Evolutionary conservation across 2,888 invertebrate species (phyloP).

Genomic region (Polyommatus iphigenia): DNA sequence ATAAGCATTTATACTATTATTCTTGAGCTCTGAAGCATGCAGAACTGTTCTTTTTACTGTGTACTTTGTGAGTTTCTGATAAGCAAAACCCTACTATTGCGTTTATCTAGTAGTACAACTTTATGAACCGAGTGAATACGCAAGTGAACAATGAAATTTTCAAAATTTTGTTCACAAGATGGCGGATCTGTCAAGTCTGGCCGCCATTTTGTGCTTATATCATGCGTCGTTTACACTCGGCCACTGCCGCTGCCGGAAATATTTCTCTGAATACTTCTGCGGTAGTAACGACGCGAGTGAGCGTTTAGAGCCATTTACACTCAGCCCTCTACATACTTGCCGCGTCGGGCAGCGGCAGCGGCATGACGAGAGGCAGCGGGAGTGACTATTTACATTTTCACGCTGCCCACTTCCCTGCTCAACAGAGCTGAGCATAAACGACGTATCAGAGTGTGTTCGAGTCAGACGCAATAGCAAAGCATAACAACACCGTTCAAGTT

Average conservation of each 20-base stretch:
- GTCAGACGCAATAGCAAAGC: background rate
- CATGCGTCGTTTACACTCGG: no score
- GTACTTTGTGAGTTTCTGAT: background rate
- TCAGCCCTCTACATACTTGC: no score
- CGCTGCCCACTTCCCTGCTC: no score
- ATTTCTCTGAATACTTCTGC: no score
- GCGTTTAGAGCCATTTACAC: no score
- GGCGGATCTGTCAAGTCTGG: background rate
- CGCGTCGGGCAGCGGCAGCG: no score
- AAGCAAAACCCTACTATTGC: background rate
- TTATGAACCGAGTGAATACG: background rate
- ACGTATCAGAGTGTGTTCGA: background rate
- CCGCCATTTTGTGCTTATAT: background rate
- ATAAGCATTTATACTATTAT: background rate
- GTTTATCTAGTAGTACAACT: background rate
- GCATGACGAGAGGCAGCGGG: no score
- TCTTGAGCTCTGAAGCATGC: slow-evolving; percentile 7
- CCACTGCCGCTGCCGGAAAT: no score
- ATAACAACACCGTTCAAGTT: background rate
- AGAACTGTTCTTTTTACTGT: background rate
- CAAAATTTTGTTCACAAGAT: background rate
- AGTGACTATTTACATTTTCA: no score
- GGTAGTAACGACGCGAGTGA: no score
- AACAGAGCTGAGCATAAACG: background rate
- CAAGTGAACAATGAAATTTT: background rate